phyloP scores from a whole-genome alignment of 2,888 invertebrate genomes.

The Lathronympha strigana region DNA sequence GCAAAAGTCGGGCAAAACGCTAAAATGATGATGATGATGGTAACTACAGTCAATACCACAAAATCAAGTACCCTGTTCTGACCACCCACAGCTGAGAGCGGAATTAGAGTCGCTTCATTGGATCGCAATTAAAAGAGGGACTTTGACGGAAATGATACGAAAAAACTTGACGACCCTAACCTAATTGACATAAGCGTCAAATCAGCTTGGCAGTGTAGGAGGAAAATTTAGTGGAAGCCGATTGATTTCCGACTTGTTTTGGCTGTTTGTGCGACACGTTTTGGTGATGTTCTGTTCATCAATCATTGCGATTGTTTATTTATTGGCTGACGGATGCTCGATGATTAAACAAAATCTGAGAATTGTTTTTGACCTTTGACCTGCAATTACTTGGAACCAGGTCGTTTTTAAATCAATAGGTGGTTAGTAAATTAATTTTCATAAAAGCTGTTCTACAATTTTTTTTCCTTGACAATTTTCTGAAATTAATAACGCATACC shows the following conservation, averaged over 20 bases:
- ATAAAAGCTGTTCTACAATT: background rate
- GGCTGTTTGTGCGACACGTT: slow-evolving; percentile 35
- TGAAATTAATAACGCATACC: too few relatives aligned
- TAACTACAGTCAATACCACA: too few relatives aligned
- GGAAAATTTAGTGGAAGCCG: slow-evolving; percentile 41
- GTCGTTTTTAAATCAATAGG: too few relatives aligned
- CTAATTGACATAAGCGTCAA: background rate
- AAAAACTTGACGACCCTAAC: slow-evolving; percentile 37
- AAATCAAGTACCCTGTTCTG: slow-evolving; percentile 26
- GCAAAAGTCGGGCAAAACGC: too few relatives aligned
- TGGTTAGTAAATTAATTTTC: background rate
- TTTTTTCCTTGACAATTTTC: too few relatives aligned
- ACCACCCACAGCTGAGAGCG: slow-evolving; percentile 46
- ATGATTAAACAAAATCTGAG: background rate
- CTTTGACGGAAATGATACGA: slow-evolving; percentile 59
- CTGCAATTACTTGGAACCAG: too few relatives aligned
- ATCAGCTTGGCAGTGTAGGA: background rate
- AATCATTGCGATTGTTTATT: slow-evolving; percentile 23
- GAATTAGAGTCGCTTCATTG: slow-evolving; percentile 78
- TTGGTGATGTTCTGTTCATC: slow-evolving; percentile 24
- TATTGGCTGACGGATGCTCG: background rate
- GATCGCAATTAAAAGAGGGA: slow-evolving; percentile 78
- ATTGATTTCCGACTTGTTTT: slow-evolving; percentile 40
- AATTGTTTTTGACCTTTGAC: background rate
- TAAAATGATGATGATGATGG: too few relatives aligned